Evolutionary conservation across 2,888 invertebrate species (phyloP).

Genomic region (Drosophila multiciliata): DNA sequence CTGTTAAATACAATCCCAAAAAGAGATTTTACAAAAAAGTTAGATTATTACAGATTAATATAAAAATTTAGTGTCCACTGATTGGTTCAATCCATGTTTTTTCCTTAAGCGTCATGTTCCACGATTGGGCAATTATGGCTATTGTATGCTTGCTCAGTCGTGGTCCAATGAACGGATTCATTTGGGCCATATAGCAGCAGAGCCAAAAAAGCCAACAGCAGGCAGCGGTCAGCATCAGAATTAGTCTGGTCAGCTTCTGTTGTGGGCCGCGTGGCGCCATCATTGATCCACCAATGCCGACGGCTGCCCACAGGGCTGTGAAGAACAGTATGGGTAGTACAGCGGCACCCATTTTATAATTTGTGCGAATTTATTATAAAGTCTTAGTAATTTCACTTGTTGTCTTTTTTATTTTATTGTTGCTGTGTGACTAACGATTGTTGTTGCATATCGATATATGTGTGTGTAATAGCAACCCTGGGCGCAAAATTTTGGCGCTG

Average conservation of each 20-base stretch:
- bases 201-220: constrained; percentile 97
- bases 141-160: constrained; percentile 89
- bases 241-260: constrained; percentile 94
- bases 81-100: constrained; percentile 17
- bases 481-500: constrained; percentile 6
- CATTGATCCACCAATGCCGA: constrained; percentile 94
- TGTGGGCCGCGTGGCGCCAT: constrained; percentile 96
- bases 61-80: constrained; percentile 12
- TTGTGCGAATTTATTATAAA: constrained; percentile 2
- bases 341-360: constrained; percentile 90
- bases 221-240: constrained; percentile 93
- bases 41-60: constrained; percentile 33
- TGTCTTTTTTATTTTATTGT: constrained; percentile 45
- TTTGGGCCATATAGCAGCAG: constrained; percentile 96
- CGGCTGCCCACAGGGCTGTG: constrained; percentile 93
- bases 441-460: constrained; percentile 23
- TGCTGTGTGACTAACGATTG: constrained; percentile 28
- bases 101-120: constrained; percentile 86
- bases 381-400: constrained; percentile 42
- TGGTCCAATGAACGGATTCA: constrained; percentile 96
- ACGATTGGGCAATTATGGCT: constrained; percentile 90
- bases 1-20: constrained; percentile 1
- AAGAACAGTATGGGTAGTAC: constrained; percentile 91
- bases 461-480: constrained; percentile 26
- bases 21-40: constrained; percentile 29